Conservation (phyloP, 2,113 vertebrate genomes). For the Taxidea taxus region DNA sequence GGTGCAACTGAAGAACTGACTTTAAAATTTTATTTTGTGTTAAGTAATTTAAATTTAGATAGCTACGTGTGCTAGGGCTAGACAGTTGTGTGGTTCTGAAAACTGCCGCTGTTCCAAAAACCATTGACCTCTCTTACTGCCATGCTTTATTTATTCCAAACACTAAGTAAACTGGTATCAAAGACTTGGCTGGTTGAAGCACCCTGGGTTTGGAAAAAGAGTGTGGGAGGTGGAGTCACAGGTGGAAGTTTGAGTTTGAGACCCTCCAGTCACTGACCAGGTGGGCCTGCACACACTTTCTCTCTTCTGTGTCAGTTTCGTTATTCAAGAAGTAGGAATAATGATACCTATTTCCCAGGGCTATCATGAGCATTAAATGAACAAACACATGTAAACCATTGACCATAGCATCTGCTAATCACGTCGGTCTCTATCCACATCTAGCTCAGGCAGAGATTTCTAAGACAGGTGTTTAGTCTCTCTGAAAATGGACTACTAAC, state of each 20-base stretch:
- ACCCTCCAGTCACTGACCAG: background rate
- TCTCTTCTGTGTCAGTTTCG: background rate
- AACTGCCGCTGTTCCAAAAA: background rate
- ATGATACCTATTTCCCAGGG: background rate
- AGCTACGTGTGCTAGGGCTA: background rate
- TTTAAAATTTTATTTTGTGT: slow-evolving; percentile 15
- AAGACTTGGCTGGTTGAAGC: background rate
- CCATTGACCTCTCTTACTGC: background rate
- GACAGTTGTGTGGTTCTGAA: slow-evolving; percentile 7
- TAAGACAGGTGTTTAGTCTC: background rate
- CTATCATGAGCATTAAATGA: background rate
- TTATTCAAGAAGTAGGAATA: background rate
- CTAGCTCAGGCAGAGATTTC: slow-evolving; percentile 7
- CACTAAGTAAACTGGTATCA: background rate
- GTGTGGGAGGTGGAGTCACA: background rate
- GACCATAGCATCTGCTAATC: background rate
- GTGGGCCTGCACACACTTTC: background rate
- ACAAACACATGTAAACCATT: background rate
- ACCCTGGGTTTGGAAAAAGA: slow-evolving; percentile 4
- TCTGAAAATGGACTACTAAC: slow-evolving; percentile 18
- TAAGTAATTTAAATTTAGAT: background rate
- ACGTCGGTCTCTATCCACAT: background rate
- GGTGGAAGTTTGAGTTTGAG: background rate
- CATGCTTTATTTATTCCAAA: slow-evolving; percentile 15
- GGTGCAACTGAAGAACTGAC: background rate